Evolutionary conservation across 2,888 invertebrate genomes (phyloP).

Genomic region (Zygaena filipendulae): DNA sequence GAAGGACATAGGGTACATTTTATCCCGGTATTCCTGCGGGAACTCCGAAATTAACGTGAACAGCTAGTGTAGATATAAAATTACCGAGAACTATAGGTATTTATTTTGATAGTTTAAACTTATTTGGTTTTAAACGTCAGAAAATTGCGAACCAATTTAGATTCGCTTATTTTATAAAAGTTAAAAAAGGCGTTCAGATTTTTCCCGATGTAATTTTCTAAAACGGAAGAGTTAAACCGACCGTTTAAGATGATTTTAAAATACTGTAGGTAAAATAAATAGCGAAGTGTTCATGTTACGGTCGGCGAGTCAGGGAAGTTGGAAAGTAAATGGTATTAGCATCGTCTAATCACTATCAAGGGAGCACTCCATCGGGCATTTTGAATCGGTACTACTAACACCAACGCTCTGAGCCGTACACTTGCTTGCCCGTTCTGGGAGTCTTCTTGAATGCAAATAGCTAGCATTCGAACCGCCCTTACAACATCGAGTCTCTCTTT

Average conservation of each 20-base stretch:
- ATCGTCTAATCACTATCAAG: conserved; percentile 63
- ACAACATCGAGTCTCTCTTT: conserved; percentile 58
- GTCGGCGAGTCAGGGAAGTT: conserved; percentile 59
- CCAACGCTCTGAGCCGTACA: conserved; percentile 44
- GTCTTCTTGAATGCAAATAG: conserved; percentile 64
- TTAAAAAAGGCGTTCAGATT: too few relatives aligned
- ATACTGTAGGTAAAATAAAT: conserved; percentile 54
- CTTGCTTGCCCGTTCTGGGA: conserved; percentile 51
- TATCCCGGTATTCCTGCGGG: too few relatives aligned
- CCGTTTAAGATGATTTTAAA: conserved; percentile 48
- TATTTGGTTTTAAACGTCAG: too few relatives aligned
- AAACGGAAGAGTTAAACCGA: conserved; percentile 26
- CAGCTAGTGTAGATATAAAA: too few relatives aligned
- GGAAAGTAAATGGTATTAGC: conserved; percentile 67
- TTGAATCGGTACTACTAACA: conserved; percentile 19
- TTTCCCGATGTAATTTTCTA: too few relatives aligned
- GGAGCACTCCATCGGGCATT: conserved; percentile 22
- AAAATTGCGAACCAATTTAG: too few relatives aligned
- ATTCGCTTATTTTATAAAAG: too few relatives aligned
- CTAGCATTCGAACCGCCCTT: conserved; percentile 58
- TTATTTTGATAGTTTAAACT: too few relatives aligned
- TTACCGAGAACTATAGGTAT: too few relatives aligned
- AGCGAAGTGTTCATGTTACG: conserved; percentile 52
- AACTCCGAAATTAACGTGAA: too few relatives aligned
- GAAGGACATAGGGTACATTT: too few relatives aligned